Conservation (phyloP, 2,797 vertebrate species). For the Cuniculus paca region DNA sequence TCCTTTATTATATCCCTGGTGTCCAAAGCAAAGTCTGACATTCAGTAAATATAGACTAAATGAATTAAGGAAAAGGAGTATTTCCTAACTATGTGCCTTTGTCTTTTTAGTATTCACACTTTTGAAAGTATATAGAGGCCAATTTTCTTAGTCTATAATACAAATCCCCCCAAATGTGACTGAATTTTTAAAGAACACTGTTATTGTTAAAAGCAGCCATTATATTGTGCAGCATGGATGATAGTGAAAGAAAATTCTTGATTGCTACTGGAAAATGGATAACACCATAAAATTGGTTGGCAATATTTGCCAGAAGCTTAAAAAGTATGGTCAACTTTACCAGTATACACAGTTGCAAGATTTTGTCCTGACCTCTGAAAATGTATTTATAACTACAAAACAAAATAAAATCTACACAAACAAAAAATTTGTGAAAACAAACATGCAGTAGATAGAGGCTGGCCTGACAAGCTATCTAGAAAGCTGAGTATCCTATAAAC, state of each 20-base stretch:
- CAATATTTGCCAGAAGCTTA: background rate
- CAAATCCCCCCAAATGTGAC: background rate
- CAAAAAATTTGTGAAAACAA: background rate
- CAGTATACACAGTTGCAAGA: background rate
- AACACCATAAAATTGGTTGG: background rate
- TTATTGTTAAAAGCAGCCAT: background rate
- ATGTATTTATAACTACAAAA: background rate
- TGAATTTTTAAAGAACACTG: background rate
- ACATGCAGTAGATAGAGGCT: background rate
- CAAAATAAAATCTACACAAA: background rate
- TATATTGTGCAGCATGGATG: background rate
- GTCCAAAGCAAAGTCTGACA: background rate
- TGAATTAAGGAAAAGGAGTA: background rate
- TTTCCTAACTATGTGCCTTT: background rate
- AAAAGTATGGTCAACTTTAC: background rate
- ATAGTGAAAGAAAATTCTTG: background rate
- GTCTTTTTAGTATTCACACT: background rate
- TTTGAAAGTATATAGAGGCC: background rate
- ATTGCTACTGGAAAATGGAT: background rate
- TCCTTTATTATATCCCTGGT: background rate
- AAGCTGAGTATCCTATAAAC: background rate
- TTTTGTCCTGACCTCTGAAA: background rate
- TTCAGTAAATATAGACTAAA: background rate
- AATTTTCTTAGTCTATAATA: background rate
- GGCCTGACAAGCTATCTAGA: background rate